phyloP scores from a whole-genome alignment of 2,113 vertebrate species.

The Neogale vison region DNA sequence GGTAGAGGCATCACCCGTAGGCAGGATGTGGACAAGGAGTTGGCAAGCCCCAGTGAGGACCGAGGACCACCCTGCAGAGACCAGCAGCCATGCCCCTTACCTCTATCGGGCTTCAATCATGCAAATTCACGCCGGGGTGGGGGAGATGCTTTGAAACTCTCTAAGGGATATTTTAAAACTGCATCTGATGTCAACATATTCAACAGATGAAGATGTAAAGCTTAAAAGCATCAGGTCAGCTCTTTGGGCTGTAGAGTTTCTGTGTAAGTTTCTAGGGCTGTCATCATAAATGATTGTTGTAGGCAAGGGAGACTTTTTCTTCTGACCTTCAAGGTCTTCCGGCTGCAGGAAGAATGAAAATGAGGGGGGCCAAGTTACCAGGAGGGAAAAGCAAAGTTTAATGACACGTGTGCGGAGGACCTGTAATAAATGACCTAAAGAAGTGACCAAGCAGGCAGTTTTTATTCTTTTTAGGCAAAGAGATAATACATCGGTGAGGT shows the following conservation, averaged over 20 bases:
- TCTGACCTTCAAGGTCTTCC: background rate
- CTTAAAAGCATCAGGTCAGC: background rate
- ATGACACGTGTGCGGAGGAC: background rate
- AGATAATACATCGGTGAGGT: background rate
- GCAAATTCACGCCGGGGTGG: background rate
- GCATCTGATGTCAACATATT: background rate
- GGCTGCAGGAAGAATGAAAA: background rate
- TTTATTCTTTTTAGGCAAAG: background rate
- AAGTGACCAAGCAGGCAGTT: background rate
- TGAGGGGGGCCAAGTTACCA: background rate
- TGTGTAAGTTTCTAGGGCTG: too few species aligned
- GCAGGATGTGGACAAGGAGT: accelerated
- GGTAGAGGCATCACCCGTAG: background rate
- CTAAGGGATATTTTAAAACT: background rate
- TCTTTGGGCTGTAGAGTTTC: accelerated
- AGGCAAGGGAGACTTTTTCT: background rate
- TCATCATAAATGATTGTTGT: accelerated
- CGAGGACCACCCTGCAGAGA: accelerated
- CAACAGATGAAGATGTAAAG: too few species aligned
- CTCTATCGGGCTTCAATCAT: accelerated
- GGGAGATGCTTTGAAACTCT: background rate
- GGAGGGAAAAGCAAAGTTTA: background rate
- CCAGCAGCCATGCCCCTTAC: accelerated
- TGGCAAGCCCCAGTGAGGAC: background rate
- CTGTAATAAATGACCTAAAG: background rate